Evolutionary conservation across 2,888 invertebrate species (phyloP).

Genomic region (Candidula unifasciata): DNA sequence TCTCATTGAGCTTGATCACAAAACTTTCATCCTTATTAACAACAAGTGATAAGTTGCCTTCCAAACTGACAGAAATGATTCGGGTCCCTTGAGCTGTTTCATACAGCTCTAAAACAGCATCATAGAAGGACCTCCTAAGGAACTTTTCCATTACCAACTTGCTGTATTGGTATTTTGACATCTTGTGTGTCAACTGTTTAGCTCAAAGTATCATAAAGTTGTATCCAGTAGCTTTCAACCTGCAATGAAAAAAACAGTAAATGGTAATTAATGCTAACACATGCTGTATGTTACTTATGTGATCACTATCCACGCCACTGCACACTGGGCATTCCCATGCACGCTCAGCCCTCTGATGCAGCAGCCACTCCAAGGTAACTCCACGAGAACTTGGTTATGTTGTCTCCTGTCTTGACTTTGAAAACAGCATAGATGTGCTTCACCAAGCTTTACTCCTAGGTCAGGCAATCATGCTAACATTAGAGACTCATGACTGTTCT

Average conservation of each 20-base stretch:
- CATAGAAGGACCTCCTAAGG: slow-evolving; percentile 57
- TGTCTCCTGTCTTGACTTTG: too few species aligned
- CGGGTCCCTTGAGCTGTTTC: slow-evolving; percentile 54
- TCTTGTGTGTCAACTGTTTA: slow-evolving; percentile 1
- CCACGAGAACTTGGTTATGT: too few species aligned
- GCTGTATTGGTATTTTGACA: slow-evolving; percentile 57
- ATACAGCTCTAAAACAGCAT: slow-evolving; percentile 58
- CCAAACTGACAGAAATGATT: slow-evolving; percentile 56
- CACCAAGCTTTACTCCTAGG: too few species aligned
- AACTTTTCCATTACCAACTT: slow-evolving; percentile 57
- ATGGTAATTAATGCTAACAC: neutral
- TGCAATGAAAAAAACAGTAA: neutral
- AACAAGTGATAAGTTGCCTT: slow-evolving; percentile 56
- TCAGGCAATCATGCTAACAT: too few species aligned
- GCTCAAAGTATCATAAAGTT: too few species aligned
- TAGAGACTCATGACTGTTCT: too few species aligned
- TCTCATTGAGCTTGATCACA: slow-evolving; percentile 55
- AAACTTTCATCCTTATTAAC: slow-evolving; percentile 57
- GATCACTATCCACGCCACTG: too few species aligned
- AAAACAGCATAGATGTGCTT: too few species aligned
- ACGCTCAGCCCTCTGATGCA: too few species aligned
- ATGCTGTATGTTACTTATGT: too few species aligned
- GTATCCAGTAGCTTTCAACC: neutral
- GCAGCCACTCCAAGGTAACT: too few species aligned
- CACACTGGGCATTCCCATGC: too few species aligned